phyloP scores from a whole-genome alignment of 2,113 vertebrate genomes.

The Anser brachyrhynchus region DNA sequence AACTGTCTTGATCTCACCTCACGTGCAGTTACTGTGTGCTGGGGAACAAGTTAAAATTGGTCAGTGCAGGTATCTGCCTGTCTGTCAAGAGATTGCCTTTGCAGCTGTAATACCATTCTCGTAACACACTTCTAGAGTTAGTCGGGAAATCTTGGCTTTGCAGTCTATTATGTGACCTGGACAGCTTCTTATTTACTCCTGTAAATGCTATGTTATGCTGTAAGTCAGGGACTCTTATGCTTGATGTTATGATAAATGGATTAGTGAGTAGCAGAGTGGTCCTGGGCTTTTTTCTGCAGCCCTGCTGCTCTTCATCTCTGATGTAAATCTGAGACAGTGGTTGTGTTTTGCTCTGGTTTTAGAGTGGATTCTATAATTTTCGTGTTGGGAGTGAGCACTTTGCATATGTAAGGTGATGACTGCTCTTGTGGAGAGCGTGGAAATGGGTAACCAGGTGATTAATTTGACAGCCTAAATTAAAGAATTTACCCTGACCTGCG shows the following conservation, averaged over 20 bases:
- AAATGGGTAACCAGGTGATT: background rate
- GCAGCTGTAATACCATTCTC: background rate
- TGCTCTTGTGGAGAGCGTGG: background rate
- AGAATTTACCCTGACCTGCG: background rate
- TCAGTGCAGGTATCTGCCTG: background rate
- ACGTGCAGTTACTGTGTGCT: rapidly evolving
- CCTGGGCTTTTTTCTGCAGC: background rate
- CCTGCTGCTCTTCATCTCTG: background rate
- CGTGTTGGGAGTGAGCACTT: background rate
- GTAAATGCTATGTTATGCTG: background rate
- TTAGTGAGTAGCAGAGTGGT: background rate
- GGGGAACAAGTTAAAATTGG: background rate
- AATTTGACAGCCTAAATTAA: background rate
- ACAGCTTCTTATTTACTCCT: background rate
- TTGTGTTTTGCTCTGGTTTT: background rate
- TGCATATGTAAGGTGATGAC: background rate
- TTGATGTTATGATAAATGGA: too few relatives aligned
- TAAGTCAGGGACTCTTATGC: background rate
- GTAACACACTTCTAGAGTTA: background rate
- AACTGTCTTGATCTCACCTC: background rate
- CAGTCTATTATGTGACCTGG: background rate
- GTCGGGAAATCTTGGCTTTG: background rate
- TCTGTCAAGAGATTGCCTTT: background rate
- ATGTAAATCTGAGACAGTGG: background rate
- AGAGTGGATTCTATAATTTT: background rate